Percentiles rank a stretch among this genome's conserved stretches.
Evolutionary conservation across 2,797 vertebrate species (phyloP).

Genomic region (Distichodus sexfasciatus): DNA sequence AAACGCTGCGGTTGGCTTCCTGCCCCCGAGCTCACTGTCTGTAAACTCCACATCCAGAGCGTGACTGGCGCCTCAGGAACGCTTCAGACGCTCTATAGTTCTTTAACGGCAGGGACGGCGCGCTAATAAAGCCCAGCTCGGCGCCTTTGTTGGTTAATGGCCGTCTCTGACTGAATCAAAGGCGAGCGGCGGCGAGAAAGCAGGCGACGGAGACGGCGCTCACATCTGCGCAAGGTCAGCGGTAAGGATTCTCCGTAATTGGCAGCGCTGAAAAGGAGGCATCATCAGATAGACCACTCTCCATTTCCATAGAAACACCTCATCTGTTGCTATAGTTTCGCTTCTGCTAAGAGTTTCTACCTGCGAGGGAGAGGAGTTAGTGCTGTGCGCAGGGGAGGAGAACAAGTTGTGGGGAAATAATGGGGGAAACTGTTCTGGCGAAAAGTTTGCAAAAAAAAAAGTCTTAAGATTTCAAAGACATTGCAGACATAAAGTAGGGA

Average conservation of each 20-base stretch:
- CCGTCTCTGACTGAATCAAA: slow-evolving; percentile 24
- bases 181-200: not conserved
- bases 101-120: slow-evolving; percentile 2
- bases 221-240: slow-evolving; percentile 45
- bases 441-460: not conserved
- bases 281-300: slow-evolving; percentile 46
- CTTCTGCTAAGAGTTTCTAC: slow-evolving; percentile 36
- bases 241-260: slow-evolving; percentile 53
- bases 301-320: slow-evolving; percentile 52
- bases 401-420: not conserved
- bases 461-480: slow-evolving; percentile 16
- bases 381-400: slow-evolving; percentile 24
- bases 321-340: slow-evolving; percentile 62
- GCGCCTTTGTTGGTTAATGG: slow-evolving; percentile 35
- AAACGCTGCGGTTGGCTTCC: not conserved
- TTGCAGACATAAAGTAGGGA: slow-evolving; percentile 16
- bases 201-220: slow-evolving; percentile 11
- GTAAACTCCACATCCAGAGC: not conserved
- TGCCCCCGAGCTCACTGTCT: not conserved
- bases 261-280: slow-evolving; percentile 55
- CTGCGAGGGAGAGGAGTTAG: slow-evolving; percentile 17
- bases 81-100: not conserved
- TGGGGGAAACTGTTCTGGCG: too few species aligned
- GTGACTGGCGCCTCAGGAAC: not conserved
- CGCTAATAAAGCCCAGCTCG: slow-evolving; percentile 25